A percentile compares a stretch with the other conserved stretches of the same genome.
These are phyloP conservation scores for Diaprepes abbreviatus DNA, from an alignment of 2,888 invertebrate genomes.

Conservation along the genomic window DNA sequence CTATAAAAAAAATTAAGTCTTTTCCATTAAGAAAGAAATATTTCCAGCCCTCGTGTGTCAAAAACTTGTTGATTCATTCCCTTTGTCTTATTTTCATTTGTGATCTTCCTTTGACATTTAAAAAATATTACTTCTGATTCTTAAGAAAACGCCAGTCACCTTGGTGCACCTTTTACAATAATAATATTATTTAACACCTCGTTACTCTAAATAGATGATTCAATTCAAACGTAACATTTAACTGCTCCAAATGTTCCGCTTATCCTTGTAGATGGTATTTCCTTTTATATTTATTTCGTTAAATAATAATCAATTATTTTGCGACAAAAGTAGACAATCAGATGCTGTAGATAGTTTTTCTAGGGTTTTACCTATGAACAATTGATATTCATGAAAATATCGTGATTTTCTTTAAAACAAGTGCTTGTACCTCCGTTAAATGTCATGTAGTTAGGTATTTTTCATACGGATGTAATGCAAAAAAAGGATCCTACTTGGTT, in stretches of 20 bases:
- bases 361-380: slow-evolving; percentile 38
- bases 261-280: slow-evolving; percentile 33
- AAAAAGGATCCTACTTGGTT: slow-evolving; percentile 8
- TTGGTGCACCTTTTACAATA: neutral
- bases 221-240: slow-evolving; percentile 18
- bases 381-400: slow-evolving; percentile 23
- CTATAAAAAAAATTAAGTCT: too few species aligned
- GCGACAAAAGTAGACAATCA: slow-evolving; percentile 28
- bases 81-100: too few species aligned
- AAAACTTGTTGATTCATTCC: too few species aligned
- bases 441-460: neutral
- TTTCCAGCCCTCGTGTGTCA: too few species aligned
- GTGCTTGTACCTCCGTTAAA: neutral
- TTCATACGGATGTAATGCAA: neutral
- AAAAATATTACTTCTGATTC: slow-evolving; percentile 2
- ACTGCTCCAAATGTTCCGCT: slow-evolving; percentile 29
- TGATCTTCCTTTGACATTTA: neutral
- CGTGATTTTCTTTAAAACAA: slow-evolving; percentile 23
- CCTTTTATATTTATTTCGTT: slow-evolving; percentile 28
- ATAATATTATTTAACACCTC: slow-evolving; percentile 6
- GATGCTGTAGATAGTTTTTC: slow-evolving; percentile 26
- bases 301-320: slow-evolving; percentile 15
- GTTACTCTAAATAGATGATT: slow-evolving; percentile 14
- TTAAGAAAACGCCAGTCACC: neutral
- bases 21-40: too few species aligned